Evolutionary conservation across 2,113 vertebrate genomes (phyloP).

Genomic region (Alouatta palliata): DNA sequence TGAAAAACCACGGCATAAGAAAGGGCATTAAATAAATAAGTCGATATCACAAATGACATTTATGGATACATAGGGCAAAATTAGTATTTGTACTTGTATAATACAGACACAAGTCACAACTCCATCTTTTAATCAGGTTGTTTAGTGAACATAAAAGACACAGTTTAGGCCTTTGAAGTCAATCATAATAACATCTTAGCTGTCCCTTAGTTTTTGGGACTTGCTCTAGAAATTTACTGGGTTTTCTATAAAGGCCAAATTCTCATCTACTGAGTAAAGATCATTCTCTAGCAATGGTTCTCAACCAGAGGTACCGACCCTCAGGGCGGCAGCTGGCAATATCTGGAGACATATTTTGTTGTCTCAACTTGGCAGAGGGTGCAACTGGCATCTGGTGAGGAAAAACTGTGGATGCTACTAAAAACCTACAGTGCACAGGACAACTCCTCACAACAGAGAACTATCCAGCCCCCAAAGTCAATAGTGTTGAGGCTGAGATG

Average conservation of each 20-base stretch:
- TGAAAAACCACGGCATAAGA: slow-evolving; percentile 59
- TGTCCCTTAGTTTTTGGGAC: neutral
- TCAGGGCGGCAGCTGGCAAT: neutral
- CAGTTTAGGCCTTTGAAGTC: neutral
- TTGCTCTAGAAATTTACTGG: fast-evolving
- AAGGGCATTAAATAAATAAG: slow-evolving; percentile 74
- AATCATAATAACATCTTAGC: neutral
- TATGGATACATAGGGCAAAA: fast-evolving
- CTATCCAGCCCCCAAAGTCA: fast-evolving
- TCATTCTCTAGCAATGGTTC: neutral
- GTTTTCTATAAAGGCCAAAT: neutral
- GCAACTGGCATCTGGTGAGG: fast-evolving
- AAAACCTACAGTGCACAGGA: fast-evolving
- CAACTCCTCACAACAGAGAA: fast-evolving
- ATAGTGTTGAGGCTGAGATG: fast-evolving
- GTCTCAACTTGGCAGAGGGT: too few relatives aligned
- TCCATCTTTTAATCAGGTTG: neutral
- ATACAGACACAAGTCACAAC: slow-evolving; percentile 69
- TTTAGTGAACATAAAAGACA: slow-evolving; percentile 41
- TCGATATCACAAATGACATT: slow-evolving; percentile 64
- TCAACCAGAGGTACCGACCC: fast-evolving
- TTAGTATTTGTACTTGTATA: neutral
- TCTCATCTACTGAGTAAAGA: neutral
- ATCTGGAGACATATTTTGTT: neutral
- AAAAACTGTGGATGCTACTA: fast-evolving